phyloP scores from a whole-genome alignment of 2,113 vertebrate species.

The Eonycteris spelaea region DNA sequence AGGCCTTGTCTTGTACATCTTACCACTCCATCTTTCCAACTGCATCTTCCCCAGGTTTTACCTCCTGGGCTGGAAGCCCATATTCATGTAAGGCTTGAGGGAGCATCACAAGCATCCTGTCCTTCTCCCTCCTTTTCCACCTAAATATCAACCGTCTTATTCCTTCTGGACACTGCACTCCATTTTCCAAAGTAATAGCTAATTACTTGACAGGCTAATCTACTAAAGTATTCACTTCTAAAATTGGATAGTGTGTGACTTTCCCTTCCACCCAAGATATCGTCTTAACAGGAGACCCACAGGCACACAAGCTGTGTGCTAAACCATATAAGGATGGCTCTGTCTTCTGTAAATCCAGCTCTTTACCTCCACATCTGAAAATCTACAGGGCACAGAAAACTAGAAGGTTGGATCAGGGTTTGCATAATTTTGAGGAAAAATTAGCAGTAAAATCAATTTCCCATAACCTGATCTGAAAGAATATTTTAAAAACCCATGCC shows the following conservation, averaged over 20 bases:
- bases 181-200: background rate
- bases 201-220: background rate
- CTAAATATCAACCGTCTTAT: background rate
- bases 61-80: background rate
- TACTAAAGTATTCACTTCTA: background rate
- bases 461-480: slow-evolving; percentile 54
- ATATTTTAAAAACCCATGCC: slow-evolving; percentile 55
- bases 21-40: background rate
- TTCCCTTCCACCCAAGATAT: background rate
- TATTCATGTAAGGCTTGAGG: background rate
- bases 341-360: background rate
- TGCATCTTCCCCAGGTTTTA: background rate
- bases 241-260: background rate
- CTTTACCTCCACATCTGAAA: background rate
- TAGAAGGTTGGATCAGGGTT: background rate
- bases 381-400: background rate
- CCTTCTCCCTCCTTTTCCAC: background rate
- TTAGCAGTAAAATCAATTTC: slow-evolving; percentile 55
- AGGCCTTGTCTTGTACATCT: background rate
- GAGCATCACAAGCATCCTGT: background rate
- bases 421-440: slow-evolving; percentile 12
- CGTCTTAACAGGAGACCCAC: background rate
- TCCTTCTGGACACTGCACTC: background rate
- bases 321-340: background rate
- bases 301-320: background rate